These are phyloP conservation scores for Pangasius macronema DNA, from an alignment of 2,797 vertebrate species.

Conservation along the genomic window DNA sequence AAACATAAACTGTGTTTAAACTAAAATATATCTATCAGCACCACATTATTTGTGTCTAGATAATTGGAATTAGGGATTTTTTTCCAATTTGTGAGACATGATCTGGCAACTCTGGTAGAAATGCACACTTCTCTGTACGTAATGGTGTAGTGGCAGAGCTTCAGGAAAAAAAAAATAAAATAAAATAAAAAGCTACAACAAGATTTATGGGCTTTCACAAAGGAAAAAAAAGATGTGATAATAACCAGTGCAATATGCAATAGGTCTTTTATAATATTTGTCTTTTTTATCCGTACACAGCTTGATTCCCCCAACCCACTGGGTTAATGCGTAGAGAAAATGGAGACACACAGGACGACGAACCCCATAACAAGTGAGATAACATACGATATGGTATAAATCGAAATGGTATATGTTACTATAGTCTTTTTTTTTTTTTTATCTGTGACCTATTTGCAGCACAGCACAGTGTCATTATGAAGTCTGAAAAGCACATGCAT, in stretches of 20 bases:
- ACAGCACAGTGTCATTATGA: neutral
- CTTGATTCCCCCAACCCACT: neutral
- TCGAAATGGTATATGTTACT: too few species aligned
- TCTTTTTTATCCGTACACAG: neutral
- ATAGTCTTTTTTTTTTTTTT: too few species aligned
- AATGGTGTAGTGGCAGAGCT: neutral
- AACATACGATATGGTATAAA: too few species aligned
- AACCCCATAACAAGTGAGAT: too few species aligned
- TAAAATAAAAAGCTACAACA: neutral
- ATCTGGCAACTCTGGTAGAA: neutral
- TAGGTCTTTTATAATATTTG: neutral
- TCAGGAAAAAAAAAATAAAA: neutral
- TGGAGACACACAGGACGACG: too few species aligned
- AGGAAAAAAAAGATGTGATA: too few species aligned
- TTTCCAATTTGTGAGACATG: neutral
- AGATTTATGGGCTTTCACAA: neutral
- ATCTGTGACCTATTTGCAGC: neutral
- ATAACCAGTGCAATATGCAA: neutral
- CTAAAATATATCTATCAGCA: neutral
- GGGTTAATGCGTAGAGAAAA: neutral
- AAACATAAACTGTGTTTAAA: neutral
- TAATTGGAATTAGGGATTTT: neutral
- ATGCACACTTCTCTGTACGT: neutral
- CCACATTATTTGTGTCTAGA: neutral
- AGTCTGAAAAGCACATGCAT: constrained; percentile 10